Evolutionary conservation across 30 jellyfish, hydroid and myxozoan genomes (phyloP), one percentile per base, ranked within the genome.

Genomic region (Hydractinia symbiolongicarpus): DNA sequence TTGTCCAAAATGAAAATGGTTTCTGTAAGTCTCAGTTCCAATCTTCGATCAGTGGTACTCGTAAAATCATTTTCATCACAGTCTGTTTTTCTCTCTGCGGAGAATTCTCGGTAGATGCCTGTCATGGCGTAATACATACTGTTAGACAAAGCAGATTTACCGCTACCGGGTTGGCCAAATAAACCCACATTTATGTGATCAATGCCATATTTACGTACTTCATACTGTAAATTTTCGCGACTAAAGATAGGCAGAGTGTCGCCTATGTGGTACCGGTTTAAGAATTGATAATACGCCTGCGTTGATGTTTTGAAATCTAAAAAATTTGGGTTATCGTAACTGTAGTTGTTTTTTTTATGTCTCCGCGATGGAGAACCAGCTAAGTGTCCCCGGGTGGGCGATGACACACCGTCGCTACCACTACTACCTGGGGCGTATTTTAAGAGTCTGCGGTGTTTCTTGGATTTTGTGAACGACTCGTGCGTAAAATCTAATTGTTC

Each of bases 111-210:
- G 52, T 83, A 83, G 20, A 30, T 76, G 15, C 90, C 90, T 54
- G 55, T 72, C 90, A 83, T 83, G 53, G 83, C 88, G 50, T 14
- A 83, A 61, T 54, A 83, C 21, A 83, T 50, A 57, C 76, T 9
- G 62, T 83, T 83, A 49, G 75, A 44, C 40, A 83, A 64, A 14
- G 90, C 86, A 21, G 89, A 73, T 74, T 83, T 83, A n/a, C 90
- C 90, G 19, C 79, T 44, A 53, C 90, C 90, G 19, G 85, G 85
- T 50, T 72, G 71, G 40, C 90, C 90, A 73, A 67, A 83, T 64
- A 83, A 15, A 17, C 88, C 87, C 40, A 79, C 66, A 21, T 50
- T 79, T 13, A 79, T 62, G 50, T 53, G 61, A 66, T 79, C 83
- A 66, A 66, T 54, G 5, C 87, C 87, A 61, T 21, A 52, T n/a